phyloP scores from a whole-genome alignment of 2,113 vertebrate genomes.

The Lycocorax pyrrhopterus region DNA sequence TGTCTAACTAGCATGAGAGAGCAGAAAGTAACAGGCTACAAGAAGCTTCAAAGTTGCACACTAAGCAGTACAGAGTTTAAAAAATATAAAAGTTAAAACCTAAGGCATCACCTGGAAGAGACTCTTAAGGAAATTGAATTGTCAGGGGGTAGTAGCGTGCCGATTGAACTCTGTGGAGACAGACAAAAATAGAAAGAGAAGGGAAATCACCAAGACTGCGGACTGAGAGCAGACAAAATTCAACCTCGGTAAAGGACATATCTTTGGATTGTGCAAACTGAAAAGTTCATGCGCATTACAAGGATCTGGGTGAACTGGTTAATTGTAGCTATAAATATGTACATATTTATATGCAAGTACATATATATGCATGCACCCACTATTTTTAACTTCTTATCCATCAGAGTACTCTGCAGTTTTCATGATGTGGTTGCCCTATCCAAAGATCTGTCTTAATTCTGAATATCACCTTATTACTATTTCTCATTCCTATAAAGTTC shows the following conservation, averaged over 20 bases:
- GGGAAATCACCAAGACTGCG: not conserved
- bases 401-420: not conserved
- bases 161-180: not conserved
- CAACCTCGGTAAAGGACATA: not conserved
- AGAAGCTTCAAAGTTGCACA: too few species aligned
- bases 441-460: not conserved
- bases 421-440: not conserved
- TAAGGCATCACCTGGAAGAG: too few species aligned
- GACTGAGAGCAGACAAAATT: not conserved
- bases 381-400: not conserved
- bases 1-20: too few species aligned
- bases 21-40: too few species aligned
- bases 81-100: too few species aligned
- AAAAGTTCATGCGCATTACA: not conserved
- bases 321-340: not conserved
- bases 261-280: not conserved
- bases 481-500: not conserved
- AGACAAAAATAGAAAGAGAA: not conserved
- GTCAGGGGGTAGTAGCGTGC: not conserved
- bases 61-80: too few species aligned
- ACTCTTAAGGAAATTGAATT: not conserved
- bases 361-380: not conserved
- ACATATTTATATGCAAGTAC: not conserved
- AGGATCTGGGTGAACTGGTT: not conserved
- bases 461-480: not conserved